Evolutionary conservation across 2,797 vertebrate species (phyloP).

Genomic region (Poeciliopsis gracilis): DNA sequence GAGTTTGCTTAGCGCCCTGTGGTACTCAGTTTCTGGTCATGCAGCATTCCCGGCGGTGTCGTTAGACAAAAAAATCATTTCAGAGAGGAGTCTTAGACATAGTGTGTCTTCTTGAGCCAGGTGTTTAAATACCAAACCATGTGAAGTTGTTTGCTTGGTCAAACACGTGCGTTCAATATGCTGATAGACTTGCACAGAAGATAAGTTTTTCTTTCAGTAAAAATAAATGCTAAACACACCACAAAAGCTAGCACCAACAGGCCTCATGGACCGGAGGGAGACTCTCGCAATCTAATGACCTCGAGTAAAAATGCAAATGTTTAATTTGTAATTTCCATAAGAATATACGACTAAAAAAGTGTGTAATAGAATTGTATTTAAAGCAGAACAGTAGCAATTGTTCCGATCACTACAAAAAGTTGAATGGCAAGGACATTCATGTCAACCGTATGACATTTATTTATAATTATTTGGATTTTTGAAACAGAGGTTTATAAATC

Average conservation of each 20-base stretch:
- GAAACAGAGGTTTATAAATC: conserved; percentile 28
- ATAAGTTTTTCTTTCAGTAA: conserved; percentile 9
- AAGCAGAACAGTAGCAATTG: neutral
- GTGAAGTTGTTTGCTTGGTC: conserved; percentile 6
- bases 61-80: conserved; percentile 35
- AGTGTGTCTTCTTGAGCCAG: conserved; percentile 33
- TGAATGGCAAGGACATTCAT: neutral
- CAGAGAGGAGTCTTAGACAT: conserved; percentile 41
- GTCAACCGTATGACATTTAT: neutral
- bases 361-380: neutral
- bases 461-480: neutral
- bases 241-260: conserved; percentile 30
- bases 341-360: neutral
- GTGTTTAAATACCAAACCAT: conserved; percentile 42
- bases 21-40: conserved; percentile 40
- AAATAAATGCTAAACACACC: conserved; percentile 28
- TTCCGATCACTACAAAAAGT: neutral
- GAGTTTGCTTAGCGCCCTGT: conserved; percentile 53
- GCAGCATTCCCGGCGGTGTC: conserved; percentile 20
- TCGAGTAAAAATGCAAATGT: neutral
- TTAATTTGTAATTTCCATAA: neutral
- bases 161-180: conserved; percentile 30
- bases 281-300: neutral
- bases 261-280: neutral
- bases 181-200: conserved; percentile 11